Base-by-base conservation (phyloP, 2,797 vertebrate genomes). In the Microcaecilia unicolor region DNA sequence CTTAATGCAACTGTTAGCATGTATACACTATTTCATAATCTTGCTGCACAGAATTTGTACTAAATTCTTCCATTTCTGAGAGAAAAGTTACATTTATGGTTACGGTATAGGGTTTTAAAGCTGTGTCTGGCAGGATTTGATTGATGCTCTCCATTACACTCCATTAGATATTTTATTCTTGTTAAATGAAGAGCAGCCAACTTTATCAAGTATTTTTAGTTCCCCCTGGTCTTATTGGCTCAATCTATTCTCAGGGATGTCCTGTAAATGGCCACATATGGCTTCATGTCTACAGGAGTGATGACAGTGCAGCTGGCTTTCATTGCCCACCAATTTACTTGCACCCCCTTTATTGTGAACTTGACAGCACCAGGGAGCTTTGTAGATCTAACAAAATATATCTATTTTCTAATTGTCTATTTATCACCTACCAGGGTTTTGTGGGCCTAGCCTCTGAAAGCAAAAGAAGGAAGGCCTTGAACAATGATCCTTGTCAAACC, bases 321-420 rank as follows among this genome's bases (percentile, higher is more conserved):
- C 76, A 74, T 75, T 70, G 83, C 70, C 75, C 74, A 81, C 83
- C 81, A 85, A 82, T 86, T 85, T 86, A 72, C 76, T 18, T 53
- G 33, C 50, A 57, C 55, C 76, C 72, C 75, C 64, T 83, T 79
- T 79, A 83, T 82, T 84, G 80, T 84, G 64, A 67, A 55, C 38
- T 60, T 83, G 83, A 83, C 81, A 83, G 80, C 63, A 8, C 72
- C 40, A 17, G 62, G 72, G 72, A 78, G 81, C 74, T 78, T 75
- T 80, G 80, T 53, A 77, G 76, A 79, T 80, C 78, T 76, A 78
- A 77, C 73, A 81, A 80, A 84, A 86, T 85, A 75, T 81, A 85
- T 86, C 84, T 86, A 70, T 84, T 84, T 84, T 85, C 80, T 86
- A 85, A 86, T 85, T 86, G 81, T 86, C 80, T 84, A 85, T 86